Evolutionary conservation across 2,113 vertebrate species (phyloP), one percentile per base, ranked within the genome.

Genomic region (Myodes glareolus): DNA sequence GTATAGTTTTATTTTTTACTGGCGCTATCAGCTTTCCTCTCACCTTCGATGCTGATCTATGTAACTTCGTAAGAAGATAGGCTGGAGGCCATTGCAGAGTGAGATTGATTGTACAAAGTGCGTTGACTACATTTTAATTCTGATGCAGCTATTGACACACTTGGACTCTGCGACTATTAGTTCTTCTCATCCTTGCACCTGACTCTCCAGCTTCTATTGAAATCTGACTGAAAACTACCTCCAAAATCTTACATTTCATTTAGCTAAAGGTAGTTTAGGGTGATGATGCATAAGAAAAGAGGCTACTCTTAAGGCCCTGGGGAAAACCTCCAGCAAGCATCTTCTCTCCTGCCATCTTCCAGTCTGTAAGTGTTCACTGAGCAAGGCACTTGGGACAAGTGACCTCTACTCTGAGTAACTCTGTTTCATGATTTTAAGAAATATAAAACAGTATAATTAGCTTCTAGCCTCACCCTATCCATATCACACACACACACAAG

Each of bases 91-190:
- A 8, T 11, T 47, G 2, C 68, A 80, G 67, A 55, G 75, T 33
- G 7, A 50, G 39, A 1, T 3, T 3, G 13, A 16, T 3, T 47
- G 0, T 10, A 75, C 10, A 77, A 1, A 7, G 1, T 25, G 16
- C 14, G 31, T 39, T 52, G 52, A 65, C 29, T 42, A 25, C 3
- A 3, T n/a, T 72, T 63, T n/a, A 36, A 33, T 23, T 12, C 10
- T 27, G 31, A 81, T 23, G 63, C 11, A 73, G 88, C 31, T 8
- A 50, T 55, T 55, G 31, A 3, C 23, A 7, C 13, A 42, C 42
- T 75, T 55, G 14, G 31, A 13, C 58, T 88, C 31, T 6, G 0
- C 9, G 29, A 1, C 12, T 50, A n/a, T 68, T 16, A 36, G 7
- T 77, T 67, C 13, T 75, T 31, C 2, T 21, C 7, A 4, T 31